Evolutionary conservation across 2,797 vertebrate species (phyloP), one percentile per base, ranked within the genome.

Genomic region (Tadarida brasiliensis): DNA sequence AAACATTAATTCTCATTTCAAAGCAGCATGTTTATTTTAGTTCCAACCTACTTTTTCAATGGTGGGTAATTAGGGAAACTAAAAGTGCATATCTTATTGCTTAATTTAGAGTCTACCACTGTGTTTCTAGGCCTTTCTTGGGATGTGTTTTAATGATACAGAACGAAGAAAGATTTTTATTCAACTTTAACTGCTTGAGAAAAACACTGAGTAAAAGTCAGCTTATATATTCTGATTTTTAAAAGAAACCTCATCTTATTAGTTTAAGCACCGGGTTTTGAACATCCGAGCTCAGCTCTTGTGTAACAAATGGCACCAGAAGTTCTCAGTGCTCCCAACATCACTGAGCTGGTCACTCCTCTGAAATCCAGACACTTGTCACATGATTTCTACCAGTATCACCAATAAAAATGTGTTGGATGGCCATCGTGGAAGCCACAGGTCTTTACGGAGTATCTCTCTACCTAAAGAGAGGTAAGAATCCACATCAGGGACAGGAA

Each of bases 101-200:
- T 98, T 98, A 98, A 98, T 98, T 98, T 98, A 98, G 94, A 98
- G 98, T 98, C 98, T 97, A 95, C 0, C 0, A 98, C 97, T 97
- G 97, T 97, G 98, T 98, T 98, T 96, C 97, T 92, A 95, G 96
- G 96, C 96, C 97, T 98, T 98, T 98, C 97, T 98, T 96, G 90
- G 96, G 96, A 98, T 98, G 94, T 81, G 90, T 97, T 98, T 98
- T 98, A 98, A 98, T 97, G 97, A 98, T 95, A 98, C 98, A 97
- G 95, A 98, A 97, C 56, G 90, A 97, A 96, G 94, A 98, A 98
- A 98, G 97, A 96, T 97, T 98, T 98, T 98, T 98, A 98, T 98
- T 98, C 98, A 98, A 98, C 95, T 97, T 98, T 98, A 98, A 98
- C 95, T 97, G 87, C 97, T 97, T 97, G 96, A 98, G 97, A 96